phyloP scores from a whole-genome alignment of 2,113 vertebrate genomes.

The Sminthopsis crassicaudata region DNA sequence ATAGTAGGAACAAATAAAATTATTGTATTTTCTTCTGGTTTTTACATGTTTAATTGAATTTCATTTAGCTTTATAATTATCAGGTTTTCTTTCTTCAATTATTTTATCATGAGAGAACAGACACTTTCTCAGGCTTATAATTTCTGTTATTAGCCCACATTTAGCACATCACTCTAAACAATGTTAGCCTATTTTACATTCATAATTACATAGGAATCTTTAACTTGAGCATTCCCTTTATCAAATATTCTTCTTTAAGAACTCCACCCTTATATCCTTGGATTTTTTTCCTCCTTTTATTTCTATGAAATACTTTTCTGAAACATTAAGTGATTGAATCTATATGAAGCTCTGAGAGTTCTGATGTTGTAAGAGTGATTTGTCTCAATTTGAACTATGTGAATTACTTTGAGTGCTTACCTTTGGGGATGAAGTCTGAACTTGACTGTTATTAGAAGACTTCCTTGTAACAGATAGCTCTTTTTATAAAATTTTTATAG shows the following conservation, averaged over 20 bases:
- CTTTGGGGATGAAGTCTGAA: not conserved
- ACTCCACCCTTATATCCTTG: not conserved
- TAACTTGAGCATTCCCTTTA: not conserved
- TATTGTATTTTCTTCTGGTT: not conserved
- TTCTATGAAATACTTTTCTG: not conserved
- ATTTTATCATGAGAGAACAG: not conserved
- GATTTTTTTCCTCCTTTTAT: not conserved
- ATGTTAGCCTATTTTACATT: not conserved
- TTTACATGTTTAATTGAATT: not conserved
- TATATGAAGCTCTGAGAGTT: not conserved
- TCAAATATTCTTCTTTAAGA: not conserved
- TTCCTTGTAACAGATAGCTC: not conserved
- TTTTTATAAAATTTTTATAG: not conserved
- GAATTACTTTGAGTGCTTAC: not conserved
- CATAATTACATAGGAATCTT: not conserved
- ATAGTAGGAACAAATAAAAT: not conserved
- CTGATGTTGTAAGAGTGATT: not conserved
- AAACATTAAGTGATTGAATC: not conserved
- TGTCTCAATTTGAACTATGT: not conserved
- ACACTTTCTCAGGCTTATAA: not conserved
- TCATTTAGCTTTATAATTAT: not conserved
- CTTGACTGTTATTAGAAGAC: not conserved
- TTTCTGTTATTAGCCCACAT: not conserved
- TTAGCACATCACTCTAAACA: not conserved
- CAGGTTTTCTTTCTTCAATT: not conserved